Evolutionary conservation across 2,113 vertebrate species (phyloP).

Genomic region (Oncorhynchus gorbuscha): DNA sequence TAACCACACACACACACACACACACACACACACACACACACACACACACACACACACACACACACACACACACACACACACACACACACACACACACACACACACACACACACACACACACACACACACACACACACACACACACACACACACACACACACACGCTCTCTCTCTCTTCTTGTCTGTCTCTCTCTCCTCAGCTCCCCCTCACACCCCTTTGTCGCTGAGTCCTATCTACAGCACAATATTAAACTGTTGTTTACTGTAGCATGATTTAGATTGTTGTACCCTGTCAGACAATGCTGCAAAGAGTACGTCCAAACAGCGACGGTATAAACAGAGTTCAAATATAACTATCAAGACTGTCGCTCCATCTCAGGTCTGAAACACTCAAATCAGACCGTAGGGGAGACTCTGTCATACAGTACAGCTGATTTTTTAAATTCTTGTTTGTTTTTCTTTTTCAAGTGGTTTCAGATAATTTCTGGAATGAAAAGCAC

Average conservation of each 20-base stretch:
- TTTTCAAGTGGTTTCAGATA: neutral
- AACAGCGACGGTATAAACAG: too few species aligned
- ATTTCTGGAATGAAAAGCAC: neutral
- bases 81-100: neutral
- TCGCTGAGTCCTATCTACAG: conserved; percentile 12
- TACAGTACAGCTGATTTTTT: neutral
- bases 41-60: neutral
- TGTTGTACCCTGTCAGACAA: conserved; percentile 34
- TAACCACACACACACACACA: conserved; percentile 2
- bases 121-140: too few species aligned
- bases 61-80: conserved; percentile 7
- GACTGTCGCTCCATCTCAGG: neutral
- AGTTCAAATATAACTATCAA: too few species aligned
- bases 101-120: too few species aligned
- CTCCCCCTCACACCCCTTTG: conserved; percentile 7
- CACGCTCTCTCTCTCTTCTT: neutral
- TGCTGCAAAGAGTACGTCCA: neutral
- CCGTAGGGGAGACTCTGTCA: neutral
- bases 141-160: too few species aligned
- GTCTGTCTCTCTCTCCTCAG: neutral
- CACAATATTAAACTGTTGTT: conserved; percentile 53
- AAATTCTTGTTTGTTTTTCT: neutral
- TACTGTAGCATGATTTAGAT: conserved; percentile 37
- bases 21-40: neutral
- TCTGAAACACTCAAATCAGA: neutral